Evolutionary conservation across 2,888 invertebrate genomes (phyloP), one percentile per base, ranked within the genome.

Genomic region (Pharmacophagus antenor): DNA sequence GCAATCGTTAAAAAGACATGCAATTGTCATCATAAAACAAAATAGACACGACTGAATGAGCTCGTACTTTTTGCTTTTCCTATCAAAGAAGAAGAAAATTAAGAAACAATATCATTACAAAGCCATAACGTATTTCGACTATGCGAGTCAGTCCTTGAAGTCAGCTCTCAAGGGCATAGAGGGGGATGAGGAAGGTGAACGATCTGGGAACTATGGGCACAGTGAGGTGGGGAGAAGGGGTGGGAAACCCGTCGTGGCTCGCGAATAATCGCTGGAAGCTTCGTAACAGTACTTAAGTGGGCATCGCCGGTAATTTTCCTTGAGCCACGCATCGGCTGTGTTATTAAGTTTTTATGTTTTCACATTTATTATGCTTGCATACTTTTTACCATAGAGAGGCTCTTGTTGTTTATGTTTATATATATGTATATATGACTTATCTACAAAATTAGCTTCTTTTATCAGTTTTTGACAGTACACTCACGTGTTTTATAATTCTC

Each of bases 231-330:
- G 20, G 10, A 10, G 22, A 20, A 4, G 4, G n/a, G 23, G 23
- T 15, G 23, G n/a, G 48, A 48, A 48, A 48, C 48, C 48, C 23
- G 48, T 48, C 20, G 23, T 2, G 23, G 47, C 15, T 22, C 47
- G 8, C 48, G 23, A 23, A 23, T 48, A 48, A 7, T 23, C 23
- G 48, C 42, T 20, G 17, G 18, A 18, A 18, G 42, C 42, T 8
- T 44, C 18, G 20, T 20, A 20, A 18, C 42, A 8, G 42, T 44
- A 18, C 42, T 44, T 18, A 10, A 17, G 20, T 44, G 42, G 42
- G 37, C 4, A 8, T n/a, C 18, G 18, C 10, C 18, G 42, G 6
- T 18, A 5, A 8, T 44, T 44, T 44, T 20, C 37, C 37, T 37
- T n/a, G n/a, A 37, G 3, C 15, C n/a, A 15, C n/a, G 6, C 37